phyloP scores from a whole-genome alignment of 2,113 vertebrate species.

The Coregonus clupeaformis region DNA sequence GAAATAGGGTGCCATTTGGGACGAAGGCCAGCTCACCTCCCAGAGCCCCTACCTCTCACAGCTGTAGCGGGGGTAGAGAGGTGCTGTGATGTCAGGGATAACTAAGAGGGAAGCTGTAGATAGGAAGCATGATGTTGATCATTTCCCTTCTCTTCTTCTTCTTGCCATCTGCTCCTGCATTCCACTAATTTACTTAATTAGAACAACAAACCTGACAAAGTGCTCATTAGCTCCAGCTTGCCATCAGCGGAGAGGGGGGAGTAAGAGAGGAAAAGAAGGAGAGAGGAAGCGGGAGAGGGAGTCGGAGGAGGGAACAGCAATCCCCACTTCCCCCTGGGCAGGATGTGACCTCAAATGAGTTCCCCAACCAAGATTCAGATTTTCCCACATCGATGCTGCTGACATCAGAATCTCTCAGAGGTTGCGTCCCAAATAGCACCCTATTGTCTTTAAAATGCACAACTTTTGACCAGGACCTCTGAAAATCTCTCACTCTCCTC shows the following conservation, averaged over 20 bases:
- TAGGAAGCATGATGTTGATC: slow-evolving; percentile 15
- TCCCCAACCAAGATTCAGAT: background rate
- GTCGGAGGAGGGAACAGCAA: no score
- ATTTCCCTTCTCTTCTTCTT: slow-evolving; percentile 33
- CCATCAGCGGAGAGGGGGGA: slow-evolving; percentile 7
- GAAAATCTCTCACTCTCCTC: no score
- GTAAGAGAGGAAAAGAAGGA: background rate
- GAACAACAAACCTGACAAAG: slow-evolving; percentile 56
- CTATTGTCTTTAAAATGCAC: background rate
- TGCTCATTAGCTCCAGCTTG: slow-evolving; percentile 50
- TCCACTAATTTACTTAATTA: slow-evolving; percentile 53
- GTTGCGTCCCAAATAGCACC: background rate
- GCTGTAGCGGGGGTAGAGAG: background rate
- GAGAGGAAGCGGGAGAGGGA: background rate
- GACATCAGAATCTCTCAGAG: background rate
- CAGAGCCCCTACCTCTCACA: background rate
- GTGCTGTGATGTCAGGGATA: slow-evolving; percentile 4
- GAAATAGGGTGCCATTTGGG: no score
- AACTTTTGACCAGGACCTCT: background rate
- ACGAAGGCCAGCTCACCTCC: background rate
- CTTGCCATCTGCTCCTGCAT: slow-evolving; percentile 59
- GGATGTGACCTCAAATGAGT: background rate
- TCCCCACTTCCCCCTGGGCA: background rate
- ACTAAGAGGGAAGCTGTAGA: slow-evolving; percentile 14
- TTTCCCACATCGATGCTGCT: background rate